phyloP scores from a whole-genome alignment of 2,113 vertebrate species.

The Cygnus buccinator region DNA sequence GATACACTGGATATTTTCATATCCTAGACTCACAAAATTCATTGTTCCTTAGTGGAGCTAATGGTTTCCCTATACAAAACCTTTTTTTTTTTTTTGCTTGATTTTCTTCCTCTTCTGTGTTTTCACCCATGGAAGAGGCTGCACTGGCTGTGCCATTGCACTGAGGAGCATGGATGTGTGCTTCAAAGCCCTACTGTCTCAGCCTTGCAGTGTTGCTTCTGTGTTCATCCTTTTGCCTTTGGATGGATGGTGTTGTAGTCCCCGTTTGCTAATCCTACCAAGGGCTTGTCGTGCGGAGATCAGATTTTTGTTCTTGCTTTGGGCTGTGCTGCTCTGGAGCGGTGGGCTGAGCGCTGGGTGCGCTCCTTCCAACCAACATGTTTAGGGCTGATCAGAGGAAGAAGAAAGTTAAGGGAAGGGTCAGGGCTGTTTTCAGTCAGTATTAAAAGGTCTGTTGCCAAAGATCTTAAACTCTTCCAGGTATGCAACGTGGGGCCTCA shows the following conservation, averaged over 20 bases:
- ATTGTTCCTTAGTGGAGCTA: not conserved
- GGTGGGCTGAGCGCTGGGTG: not conserved
- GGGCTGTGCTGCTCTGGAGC: not conserved
- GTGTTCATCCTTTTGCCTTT: not conserved
- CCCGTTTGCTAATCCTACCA: not conserved
- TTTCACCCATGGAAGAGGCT: not conserved
- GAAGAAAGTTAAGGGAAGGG: not conserved
- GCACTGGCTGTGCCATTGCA: not conserved
- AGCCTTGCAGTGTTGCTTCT: not conserved
- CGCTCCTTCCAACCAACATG: not conserved
- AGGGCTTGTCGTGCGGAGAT: not conserved
- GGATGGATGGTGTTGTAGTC: not conserved
- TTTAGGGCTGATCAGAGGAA: not conserved
- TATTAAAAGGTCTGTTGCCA: not conserved
- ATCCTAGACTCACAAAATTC: not conserved
- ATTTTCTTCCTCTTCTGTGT: not conserved
- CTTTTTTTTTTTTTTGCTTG: not conserved
- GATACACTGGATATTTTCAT: accelerated
- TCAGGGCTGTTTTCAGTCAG: not conserved
- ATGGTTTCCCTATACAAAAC: not conserved
- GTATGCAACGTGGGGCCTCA: not conserved
- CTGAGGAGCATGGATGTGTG: not conserved
- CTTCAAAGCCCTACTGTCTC: not conserved
- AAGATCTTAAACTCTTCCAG: not conserved
- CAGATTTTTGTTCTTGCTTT: not conserved